A percentile compares a stretch with the other conserved stretches of the same genome.
Evolutionary conservation across 2,797 vertebrate genomes (phyloP).

Genomic region (Esox lucius): DNA sequence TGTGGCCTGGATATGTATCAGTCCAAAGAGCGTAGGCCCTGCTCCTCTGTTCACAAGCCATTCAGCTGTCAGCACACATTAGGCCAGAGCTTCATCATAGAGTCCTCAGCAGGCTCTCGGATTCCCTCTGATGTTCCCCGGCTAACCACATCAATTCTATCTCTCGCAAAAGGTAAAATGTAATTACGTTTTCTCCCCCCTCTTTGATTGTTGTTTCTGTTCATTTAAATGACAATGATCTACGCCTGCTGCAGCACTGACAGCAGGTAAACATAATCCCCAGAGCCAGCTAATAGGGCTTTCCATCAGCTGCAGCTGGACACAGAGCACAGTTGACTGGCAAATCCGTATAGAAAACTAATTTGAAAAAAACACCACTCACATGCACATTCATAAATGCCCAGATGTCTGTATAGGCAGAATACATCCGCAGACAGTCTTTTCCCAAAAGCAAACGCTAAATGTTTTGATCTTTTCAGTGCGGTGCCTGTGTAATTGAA

Average conservation of each 20-base stretch:
- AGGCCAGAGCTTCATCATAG: slow-evolving; percentile 54
- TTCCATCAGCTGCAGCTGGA: slow-evolving; percentile 40
- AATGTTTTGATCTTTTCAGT: slow-evolving; percentile 38
- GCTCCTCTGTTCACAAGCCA: slow-evolving; percentile 43
- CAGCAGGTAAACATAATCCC: slow-evolving; percentile 58
- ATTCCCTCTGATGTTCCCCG: slow-evolving; percentile 39
- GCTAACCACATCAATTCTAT: slow-evolving; percentile 53
- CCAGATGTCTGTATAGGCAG: background rate
- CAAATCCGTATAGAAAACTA: background rate
- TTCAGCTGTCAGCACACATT: slow-evolving; percentile 51
- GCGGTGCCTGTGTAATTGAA: slow-evolving; percentile 36
- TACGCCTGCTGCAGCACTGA: slow-evolving; percentile 50
- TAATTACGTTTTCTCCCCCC: slow-evolving; percentile 49
- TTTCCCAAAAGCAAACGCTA: slow-evolving; percentile 24
- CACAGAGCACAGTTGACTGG: slow-evolving; percentile 6
- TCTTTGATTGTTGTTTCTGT: slow-evolving; percentile 55
- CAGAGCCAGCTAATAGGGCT: slow-evolving; percentile 42
- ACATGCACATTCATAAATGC: slow-evolving; percentile 13
- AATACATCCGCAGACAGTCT: slow-evolving; percentile 2
- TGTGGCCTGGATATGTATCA: slow-evolving; percentile 30
- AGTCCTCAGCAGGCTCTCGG: slow-evolving; percentile 41
- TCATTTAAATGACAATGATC: slow-evolving; percentile 61
- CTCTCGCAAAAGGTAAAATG: slow-evolving; percentile 51
- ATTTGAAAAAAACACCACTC: slow-evolving; percentile 11
- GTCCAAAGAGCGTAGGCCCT: slow-evolving; percentile 30